phyloP scores from a whole-genome alignment of 2,888 invertebrate genomes.

The Octodonta nipae region DNA sequence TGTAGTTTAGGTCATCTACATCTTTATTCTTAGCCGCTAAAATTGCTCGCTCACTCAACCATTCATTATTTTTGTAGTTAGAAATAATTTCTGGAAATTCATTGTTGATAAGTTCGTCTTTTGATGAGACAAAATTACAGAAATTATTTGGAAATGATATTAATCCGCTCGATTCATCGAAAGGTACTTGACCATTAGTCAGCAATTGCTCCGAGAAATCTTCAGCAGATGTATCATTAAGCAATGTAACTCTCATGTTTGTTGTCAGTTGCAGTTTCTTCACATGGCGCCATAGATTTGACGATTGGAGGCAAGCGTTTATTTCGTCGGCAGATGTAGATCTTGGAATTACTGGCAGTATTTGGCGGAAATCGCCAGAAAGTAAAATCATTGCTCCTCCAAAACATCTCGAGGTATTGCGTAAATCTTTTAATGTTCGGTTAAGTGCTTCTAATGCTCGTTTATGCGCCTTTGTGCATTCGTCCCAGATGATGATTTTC shows the following conservation, averaged over 20 bases:
- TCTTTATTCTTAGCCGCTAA: no score
- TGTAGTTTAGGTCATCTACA: no score
- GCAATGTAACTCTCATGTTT: constrained; percentile 2
- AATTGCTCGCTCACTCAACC: no score
- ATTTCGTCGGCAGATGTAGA: constrained; percentile 24
- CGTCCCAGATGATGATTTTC: constrained; percentile 2
- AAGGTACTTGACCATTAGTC: not conserved
- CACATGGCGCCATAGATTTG: constrained; percentile 17
- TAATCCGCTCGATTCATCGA: not conserved
- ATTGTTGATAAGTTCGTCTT: not conserved
- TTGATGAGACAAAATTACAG: not conserved
- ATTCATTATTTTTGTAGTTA: no score
- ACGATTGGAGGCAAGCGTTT: constrained; percentile 20
- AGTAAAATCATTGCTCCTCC: not conserved
- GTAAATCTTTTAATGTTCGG: constrained; percentile 1
- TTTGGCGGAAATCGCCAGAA: not conserved
- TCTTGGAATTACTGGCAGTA: constrained; percentile 8
- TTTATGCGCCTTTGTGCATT: constrained; percentile 4
- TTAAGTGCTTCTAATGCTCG: not conserved
- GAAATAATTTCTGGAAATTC: not conserved
- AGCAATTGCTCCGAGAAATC: not conserved
- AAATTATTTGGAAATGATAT: constrained; percentile 1
- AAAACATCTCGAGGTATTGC: not conserved
- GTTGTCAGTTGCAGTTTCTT: constrained; percentile 9
- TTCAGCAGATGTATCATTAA: not conserved